Evolutionary conservation across 1,140 invertebrate species (phyloP).

Genomic region (Leptestheria dahalacensis): DNA sequence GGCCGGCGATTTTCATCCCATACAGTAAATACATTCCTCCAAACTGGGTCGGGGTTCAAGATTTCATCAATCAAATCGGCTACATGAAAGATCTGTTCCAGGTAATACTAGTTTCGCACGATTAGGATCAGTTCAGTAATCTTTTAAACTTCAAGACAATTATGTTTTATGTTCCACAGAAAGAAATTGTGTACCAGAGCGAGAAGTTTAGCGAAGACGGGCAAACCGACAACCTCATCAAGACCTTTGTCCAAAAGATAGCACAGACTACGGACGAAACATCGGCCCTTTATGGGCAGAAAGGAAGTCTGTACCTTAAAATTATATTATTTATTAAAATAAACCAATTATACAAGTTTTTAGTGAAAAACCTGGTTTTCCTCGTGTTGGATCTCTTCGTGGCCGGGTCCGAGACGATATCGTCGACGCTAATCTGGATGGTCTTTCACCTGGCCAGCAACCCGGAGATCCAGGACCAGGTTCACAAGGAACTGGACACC

Average conservation of each 20-base stretch:
- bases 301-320: neutral
- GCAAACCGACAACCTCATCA: neutral
- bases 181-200: neutral
- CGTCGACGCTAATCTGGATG: conserved; percentile 75
- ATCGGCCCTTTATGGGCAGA: neutral
- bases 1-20: neutral
- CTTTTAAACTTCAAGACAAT: neutral
- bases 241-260: neutral
- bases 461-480: conserved; percentile 59
- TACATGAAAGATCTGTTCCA: neutral
- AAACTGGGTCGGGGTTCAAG: neutral
- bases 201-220: neutral
- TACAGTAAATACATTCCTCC: neutral
- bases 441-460: conserved; percentile 74
- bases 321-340: neutral
- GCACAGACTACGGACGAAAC: neutral
- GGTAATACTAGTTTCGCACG: neutral
- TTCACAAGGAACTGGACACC: conserved; percentile 77
- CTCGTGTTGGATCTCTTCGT: conserved; percentile 56
- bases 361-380: neutral
- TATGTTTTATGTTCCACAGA: neutral
- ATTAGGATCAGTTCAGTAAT: neutral
- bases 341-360: neutral
- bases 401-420: conserved; percentile 87
- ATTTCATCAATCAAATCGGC: neutral